phyloP scores from a whole-genome alignment of 2,113 vertebrate species.

The Turdus rufiventris region DNA sequence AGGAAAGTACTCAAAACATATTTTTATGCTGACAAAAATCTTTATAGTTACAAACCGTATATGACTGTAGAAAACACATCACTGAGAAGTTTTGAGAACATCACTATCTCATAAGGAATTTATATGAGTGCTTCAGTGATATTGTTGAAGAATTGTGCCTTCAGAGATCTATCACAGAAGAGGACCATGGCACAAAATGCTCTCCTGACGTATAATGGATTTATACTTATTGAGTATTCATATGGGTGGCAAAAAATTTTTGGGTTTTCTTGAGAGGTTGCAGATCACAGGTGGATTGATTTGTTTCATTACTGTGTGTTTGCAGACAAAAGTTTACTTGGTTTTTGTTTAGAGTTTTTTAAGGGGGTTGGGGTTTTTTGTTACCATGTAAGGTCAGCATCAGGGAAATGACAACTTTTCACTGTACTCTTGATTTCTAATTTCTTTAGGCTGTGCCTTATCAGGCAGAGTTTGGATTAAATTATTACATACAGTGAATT shows the following conservation, averaged over 20 bases:
- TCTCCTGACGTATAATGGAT: neutral
- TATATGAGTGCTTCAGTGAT: neutral
- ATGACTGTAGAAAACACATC: neutral
- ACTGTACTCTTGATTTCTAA: neutral
- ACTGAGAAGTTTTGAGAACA: neutral
- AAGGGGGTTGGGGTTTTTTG: neutral
- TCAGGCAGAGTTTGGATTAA: neutral
- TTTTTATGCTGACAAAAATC: neutral
- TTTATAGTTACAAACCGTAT: neutral
- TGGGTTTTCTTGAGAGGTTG: rapidly evolving
- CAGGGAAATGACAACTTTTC: neutral
- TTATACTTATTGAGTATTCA: neutral
- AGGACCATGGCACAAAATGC: neutral
- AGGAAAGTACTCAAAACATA: rapidly evolving
- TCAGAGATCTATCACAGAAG: neutral
- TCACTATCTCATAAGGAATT: neutral
- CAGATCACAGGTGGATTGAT: neutral
- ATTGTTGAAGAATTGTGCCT: neutral
- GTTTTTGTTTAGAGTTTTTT: neutral
- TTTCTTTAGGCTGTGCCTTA: neutral
- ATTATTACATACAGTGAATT: neutral
- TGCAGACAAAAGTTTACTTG: neutral
- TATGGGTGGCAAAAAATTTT: neutral
- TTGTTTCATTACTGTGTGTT: neutral
- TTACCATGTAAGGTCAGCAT: neutral